Evolutionary conservation across 2,888 invertebrate genomes (phyloP), one percentile per base, ranked within the genome.

Genomic region (Hemicrepidius hirtus): DNA sequence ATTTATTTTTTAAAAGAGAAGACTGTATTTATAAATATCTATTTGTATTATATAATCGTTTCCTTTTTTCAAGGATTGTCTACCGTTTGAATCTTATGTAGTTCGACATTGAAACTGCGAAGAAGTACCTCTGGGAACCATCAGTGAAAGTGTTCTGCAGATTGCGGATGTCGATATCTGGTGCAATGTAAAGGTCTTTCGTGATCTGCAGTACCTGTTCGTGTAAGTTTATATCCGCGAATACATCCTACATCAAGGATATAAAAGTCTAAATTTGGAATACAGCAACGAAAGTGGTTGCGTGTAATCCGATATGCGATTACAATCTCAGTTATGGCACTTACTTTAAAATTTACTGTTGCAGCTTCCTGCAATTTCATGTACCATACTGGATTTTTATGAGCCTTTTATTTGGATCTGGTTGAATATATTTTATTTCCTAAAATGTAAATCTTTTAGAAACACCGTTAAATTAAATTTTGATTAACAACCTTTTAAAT

Each of bases 151-250:
- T 68, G 50, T 21, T 28, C 20, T 5, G 18, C 24, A 55, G 44
- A 75, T 73, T 73, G 73, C 72, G 73, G 75, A 73, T 75, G 68
- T 71, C 66, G 71, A 73, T 75, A 73, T 65, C 69, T 72, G 60
- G 76, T 76, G 76, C 76, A 75, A 75, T 73, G 76, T 68, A 76
- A 76, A 75, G 75, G 75, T 75, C 75, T 71, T 46, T 70, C 70
- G 73, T 72, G 68, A 65, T 55, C 32, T 18, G 32, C 57, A 60
- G 63, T 74, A 65, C 64, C 68, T 64, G 68, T 68, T 70, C 63
- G 41, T 62, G 62, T 62, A 62, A 41, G 18, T 62, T 62, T 68
- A 60, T 50, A 41, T 68, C 44, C 59, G 46, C 49, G 44, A 68
- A 12, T n/a, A 68, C 68, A 68, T 68, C 68, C 60, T 59, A 57